These are phyloP conservation scores for Xiphophorus hellerii DNA, from an alignment of 2,113 vertebrate genomes.

Conservation along the genomic window DNA sequence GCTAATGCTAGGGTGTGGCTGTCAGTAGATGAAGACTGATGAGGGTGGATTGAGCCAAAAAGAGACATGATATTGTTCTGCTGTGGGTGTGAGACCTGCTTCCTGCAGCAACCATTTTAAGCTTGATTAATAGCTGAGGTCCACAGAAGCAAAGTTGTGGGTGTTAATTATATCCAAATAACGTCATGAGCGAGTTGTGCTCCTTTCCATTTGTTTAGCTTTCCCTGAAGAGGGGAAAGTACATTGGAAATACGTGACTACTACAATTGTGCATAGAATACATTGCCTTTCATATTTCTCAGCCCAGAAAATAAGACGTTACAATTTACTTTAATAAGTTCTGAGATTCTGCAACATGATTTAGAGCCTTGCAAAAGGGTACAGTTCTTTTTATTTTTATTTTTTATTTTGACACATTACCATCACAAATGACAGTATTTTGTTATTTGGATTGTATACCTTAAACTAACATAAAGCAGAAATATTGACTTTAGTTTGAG, in stretches of 20 bases:
- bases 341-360: not conserved
- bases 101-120: conserved; percentile 29
- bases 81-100: conserved; percentile 9
- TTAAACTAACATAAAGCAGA: too few relatives aligned
- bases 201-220: not conserved
- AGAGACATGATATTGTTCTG: conserved; percentile 4
- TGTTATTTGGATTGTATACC: not conserved
- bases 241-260: not conserved
- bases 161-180: conserved; percentile 23
- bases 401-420: not conserved
- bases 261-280: not conserved
- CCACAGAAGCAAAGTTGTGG: conserved; percentile 6
- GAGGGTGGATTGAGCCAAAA: conserved; percentile 19
- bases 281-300: not conserved
- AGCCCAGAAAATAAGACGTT: not conserved
- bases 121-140: conserved; percentile 39
- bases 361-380: not conserved
- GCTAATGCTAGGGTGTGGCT: not conserved
- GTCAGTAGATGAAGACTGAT: conserved; percentile 27
- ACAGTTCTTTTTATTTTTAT: too few relatives aligned
- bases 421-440: not conserved
- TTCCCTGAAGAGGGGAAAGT: not conserved
- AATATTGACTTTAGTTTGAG: too few relatives aligned
- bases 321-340: not conserved
- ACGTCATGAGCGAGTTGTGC: conserved; percentile 2